Evolutionary conservation across 2,888 invertebrate genomes (phyloP).

Genomic region (Xanthorhoe designata): DNA sequence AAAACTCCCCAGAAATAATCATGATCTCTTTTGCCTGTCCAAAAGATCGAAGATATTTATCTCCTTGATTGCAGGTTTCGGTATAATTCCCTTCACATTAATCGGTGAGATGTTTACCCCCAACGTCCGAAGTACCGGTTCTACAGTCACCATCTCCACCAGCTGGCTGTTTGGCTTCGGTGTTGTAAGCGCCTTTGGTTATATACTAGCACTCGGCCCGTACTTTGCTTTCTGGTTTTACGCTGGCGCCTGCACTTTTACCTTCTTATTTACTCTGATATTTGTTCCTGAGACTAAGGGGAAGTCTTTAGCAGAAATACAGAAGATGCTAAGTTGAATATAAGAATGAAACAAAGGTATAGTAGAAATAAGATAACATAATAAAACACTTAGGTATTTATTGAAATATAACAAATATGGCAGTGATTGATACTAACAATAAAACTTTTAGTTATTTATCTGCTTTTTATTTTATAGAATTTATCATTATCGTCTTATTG

Average conservation of each 20-base stretch:
- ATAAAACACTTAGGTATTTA: too few species aligned
- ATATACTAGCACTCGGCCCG: constrained; percentile 47
- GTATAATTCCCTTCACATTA: constrained; percentile 53
- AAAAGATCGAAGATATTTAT: not conserved
- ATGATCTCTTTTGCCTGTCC: too few species aligned
- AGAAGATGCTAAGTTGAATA: constrained; percentile 48
- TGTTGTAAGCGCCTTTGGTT: constrained; percentile 48
- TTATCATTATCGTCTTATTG: too few species aligned
- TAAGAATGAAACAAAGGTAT: too few species aligned
- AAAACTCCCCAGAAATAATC: too few species aligned
- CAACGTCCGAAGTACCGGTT: constrained; percentile 53
- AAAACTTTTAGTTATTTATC: too few species aligned
- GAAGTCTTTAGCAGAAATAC: constrained; percentile 52
- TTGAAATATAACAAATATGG: too few species aligned
- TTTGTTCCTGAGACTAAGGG: constrained; percentile 60
- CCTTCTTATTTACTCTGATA: constrained; percentile 48
- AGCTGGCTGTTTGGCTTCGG: constrained; percentile 52
- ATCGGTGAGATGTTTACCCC: constrained; percentile 58
- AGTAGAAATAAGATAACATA: too few species aligned
- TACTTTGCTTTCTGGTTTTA: constrained; percentile 52
- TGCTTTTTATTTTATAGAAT: too few species aligned
- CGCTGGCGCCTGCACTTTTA: constrained; percentile 38
- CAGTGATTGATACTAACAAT: too few species aligned
- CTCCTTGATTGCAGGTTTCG: constrained; percentile 49
- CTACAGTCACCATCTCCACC: constrained; percentile 45